Base-by-base conservation (phyloP, 2,113 vertebrate genomes). In the Halcyon malimbica region DNA sequence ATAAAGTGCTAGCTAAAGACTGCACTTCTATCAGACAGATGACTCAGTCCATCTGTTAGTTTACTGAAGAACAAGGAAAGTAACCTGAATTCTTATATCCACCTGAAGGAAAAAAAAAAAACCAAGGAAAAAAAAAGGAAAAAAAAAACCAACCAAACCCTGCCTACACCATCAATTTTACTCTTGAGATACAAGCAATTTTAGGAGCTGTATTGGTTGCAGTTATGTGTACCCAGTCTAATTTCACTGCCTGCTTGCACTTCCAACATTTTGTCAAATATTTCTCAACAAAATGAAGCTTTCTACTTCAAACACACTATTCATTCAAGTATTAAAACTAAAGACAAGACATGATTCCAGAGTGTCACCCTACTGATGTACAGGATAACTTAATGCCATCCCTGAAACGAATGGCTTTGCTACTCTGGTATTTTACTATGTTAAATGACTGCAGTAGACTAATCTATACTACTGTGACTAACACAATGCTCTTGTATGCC, bases 21-120 rank as follows among this genome's bases (percentile, higher is more conserved):
- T 25, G 69, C 73, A 91, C 74, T 92, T 94, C 60, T 82, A 92
- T 89, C 92, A 97, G 95, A 96, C 96, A 87, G 83, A 96, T 94
- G 94, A 97, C 83, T 95, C 89, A 78, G 83, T 83, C 92, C 92
- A 92, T 93, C 94, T 96, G 95, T 64, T 90, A 82, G 80, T 92
- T 87, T 87, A 94, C 77, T 82, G 89, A 69, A 91, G 86, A 93
- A 87, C 29, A 93, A 80, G 62, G 60, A 93, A 89, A 94, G 67
- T 83, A 97, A 95, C 93, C 84, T 83, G 71, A 96, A 96, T 95
- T 97, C 87, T 64, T 91, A 59, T 15, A 93, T 67, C 70, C 78
- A 95, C 95, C 94, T 95, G 94, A 50, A 76, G 31, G 42, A 57
- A 19, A 64, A 41, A 41, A 41, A 15, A 7, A 24, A 19, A 29